Percentiles rank a stretch among this genome's conserved stretches.
phyloP scores from a whole-genome alignment of 2,113 vertebrate species.

The Aythya baeri region DNA sequence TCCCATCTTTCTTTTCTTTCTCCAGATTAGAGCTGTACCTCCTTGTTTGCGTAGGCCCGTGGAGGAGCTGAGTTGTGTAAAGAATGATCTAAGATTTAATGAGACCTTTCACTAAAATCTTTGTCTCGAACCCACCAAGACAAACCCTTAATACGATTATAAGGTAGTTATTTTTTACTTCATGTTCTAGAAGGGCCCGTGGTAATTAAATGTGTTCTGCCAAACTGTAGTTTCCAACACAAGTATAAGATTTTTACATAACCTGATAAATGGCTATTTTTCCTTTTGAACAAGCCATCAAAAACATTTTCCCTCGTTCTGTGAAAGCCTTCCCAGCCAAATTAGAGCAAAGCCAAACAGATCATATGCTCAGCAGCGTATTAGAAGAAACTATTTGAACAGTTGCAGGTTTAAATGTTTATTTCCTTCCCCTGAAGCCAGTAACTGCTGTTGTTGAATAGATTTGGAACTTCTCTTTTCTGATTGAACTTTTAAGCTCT shows the following conservation, averaged over 20 bases:
- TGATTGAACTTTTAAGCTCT: constrained; percentile 6
- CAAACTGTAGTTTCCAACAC: constrained; percentile 71
- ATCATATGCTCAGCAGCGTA: constrained; percentile 66
- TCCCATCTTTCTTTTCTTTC: constrained; percentile 3
- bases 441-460: constrained; percentile 45
- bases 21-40: neutral
- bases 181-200: constrained; percentile 60
- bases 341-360: constrained; percentile 58
- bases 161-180: constrained; percentile 57
- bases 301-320: constrained; percentile 72
- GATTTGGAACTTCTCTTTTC: neutral
- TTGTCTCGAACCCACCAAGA: constrained; percentile 66
- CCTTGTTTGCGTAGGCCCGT: neutral
- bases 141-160: constrained; percentile 70
- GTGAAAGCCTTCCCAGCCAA: constrained; percentile 63
- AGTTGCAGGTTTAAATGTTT: constrained; percentile 49
- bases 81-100: constrained; percentile 50
- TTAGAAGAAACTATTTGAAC: constrained; percentile 58
- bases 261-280: constrained; percentile 76
- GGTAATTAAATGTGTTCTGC: constrained; percentile 74
- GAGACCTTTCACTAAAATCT: constrained; percentile 64
- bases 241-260: constrained; percentile 68
- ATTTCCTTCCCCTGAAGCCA: constrained; percentile 40
- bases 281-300: constrained; percentile 75
- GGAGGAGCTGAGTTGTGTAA: constrained; percentile 16